Evolutionary conservation across 2,888 invertebrate species (phyloP).

Genomic region (Trachelus troglodyta): DNA sequence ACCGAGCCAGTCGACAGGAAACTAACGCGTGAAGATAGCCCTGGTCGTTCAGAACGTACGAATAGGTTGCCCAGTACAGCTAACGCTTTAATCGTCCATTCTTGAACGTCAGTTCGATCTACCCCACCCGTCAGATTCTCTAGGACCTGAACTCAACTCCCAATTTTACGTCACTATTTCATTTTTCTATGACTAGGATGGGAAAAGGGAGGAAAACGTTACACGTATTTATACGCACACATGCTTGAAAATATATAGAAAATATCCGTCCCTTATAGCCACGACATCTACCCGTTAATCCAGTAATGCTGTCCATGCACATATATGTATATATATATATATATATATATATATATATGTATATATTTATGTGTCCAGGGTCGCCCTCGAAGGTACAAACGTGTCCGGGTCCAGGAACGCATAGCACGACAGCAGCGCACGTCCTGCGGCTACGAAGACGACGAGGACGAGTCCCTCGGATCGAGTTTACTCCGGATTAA

Average conservation of each 20-base stretch:
- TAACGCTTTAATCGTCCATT: not conserved
- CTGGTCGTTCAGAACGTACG: not conserved
- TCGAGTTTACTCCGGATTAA: slow-evolving; percentile 1
- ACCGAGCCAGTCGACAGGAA: slow-evolving; percentile 9
- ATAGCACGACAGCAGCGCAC: not conserved
- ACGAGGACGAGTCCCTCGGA: not conserved
- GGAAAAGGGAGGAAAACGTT: too few relatives aligned
- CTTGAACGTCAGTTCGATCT: not conserved
- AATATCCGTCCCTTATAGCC: not conserved
- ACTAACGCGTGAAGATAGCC: not conserved
- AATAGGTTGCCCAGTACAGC: not conserved
- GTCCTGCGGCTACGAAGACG: not conserved
- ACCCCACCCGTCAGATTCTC: not conserved
- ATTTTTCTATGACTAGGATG: not conserved
- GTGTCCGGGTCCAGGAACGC: not conserved
- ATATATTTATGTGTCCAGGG: not conserved
- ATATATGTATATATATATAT: too few relatives aligned
- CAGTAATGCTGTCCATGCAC: not conserved
- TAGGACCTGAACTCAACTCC: not conserved
- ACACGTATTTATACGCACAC: too few relatives aligned
- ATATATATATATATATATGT: too few relatives aligned
- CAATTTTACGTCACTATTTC: not conserved
- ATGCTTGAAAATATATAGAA: not conserved
- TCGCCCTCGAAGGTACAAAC: not conserved
- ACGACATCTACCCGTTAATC: not conserved